Evolutionary conservation across 1,140 invertebrate genomes (phyloP), one percentile per base, ranked within the genome.

Genomic region (Branchinecta lindahli): DNA sequence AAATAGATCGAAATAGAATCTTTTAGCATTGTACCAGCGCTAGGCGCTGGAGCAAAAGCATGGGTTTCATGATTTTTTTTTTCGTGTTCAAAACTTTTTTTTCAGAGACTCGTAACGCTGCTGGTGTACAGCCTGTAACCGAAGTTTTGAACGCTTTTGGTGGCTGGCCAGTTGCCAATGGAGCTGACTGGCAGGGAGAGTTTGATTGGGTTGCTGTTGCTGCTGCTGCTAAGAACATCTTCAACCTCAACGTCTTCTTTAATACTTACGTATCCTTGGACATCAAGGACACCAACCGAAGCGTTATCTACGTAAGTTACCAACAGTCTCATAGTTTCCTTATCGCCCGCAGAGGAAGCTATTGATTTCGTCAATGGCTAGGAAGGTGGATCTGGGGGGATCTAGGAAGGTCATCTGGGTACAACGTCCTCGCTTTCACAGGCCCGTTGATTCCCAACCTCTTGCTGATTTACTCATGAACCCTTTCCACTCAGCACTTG

Each of bases 81-180:
- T 20, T 61, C 12, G 12, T 15, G 18, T 61, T 61, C 18, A 61
- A 6, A 61, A 61, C 18, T 61, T 61, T 61, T 20, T 15, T 61
- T 61, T 61, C 52, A 61, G 52, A 61, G 2, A 61, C 52, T 15
- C 52, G 52, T 61, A 61, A 81, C 45, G 70, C 67, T 44, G 69
- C 70, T 67, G 77, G 79, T 0, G 45, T 79, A 8, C 68, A 73
- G 20, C 77, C 77, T 7, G 67, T 82, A 44, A 67, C 74, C 8
- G 70, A 75, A 8, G 70, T 81, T n/a, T n/a, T 81, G 8, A 73
- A 75, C 61, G 45, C 70, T 8, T 76, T 74, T 45, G 81, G 81
- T 7, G 79, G 79, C 8, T 82, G 80, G 80, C 80, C 80, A 0
- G 77, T 81, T 71, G 72, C 77, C 0, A 72, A 73, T 65, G 44